Evolutionary conservation across 2,888 invertebrate species (phyloP), one percentile per base, ranked within the genome.

Genomic region (Drosophila merina): DNA sequence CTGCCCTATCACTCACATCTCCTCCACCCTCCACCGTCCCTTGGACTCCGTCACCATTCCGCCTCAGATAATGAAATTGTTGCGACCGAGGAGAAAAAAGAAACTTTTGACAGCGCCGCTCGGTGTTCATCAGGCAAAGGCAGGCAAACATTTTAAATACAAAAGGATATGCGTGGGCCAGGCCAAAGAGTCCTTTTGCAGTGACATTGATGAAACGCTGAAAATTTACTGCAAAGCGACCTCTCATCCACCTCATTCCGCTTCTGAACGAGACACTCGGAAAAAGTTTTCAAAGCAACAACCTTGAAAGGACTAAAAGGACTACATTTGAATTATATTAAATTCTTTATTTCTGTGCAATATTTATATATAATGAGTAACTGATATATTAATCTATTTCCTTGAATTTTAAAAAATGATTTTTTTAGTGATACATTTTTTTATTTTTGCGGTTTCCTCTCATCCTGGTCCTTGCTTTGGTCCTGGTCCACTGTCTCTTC

Each of bases 161-260:
- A 88, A 86, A 86, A 84, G 84, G 86, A 84, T 86, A 86, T 88
- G 88, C 88, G 88, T 86, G 80, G 86, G 88, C 60, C 75, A 74
- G 82, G 62, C 51, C 72, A 42, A 45, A 42, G 73, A 62, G 72
- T 72, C 71, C 73, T 54, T 64, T 73, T 73, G 52, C 88, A 80
- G 64, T 85, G 84, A 85, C 84, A 85, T 85, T 85, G 84, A 85
- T 84, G 88, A 85, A 85, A 85, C 76, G 88, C 78, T 88, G 69
- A 38, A 88, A 85, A 85, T 86, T 88, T 84, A 80, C 85, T 84
- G 67, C 63, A 56, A 44, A 51, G 72, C 45, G 58, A 47, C 45
- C 66, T 62, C 75, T 42, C 45, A 9, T 26, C 44, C 20, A n/a
- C 58, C 42, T 40, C 12, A 12, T 8, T n/a, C 36, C 42, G 9